Percentiles rank a stretch among this genome's conserved stretches.
Conservation (phyloP, 1,140 invertebrate species). For the Lepidurus couesii region DNA sequence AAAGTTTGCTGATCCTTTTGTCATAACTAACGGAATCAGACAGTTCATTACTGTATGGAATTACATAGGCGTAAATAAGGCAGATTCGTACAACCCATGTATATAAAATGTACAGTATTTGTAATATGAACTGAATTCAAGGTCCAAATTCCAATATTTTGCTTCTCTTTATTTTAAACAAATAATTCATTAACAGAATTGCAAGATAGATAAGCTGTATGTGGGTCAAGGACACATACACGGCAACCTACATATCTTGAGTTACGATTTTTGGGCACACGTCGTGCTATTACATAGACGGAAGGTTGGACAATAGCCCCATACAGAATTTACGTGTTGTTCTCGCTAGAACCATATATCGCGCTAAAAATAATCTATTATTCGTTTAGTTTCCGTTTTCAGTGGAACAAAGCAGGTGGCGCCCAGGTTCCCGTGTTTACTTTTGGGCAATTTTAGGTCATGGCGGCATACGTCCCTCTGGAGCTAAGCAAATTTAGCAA, state of each 20-base stretch:
- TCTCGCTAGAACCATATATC: too few relatives aligned
- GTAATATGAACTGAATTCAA: conserved; percentile 22
- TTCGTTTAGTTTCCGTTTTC: not conserved
- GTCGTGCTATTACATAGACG: too few relatives aligned
- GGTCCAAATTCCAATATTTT: not conserved
- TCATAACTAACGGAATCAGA: not conserved
- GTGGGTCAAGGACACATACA: too few relatives aligned
- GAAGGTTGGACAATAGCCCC: too few relatives aligned
- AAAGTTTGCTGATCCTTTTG: conserved; percentile 13
- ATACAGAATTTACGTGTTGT: too few relatives aligned
- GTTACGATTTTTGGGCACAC: too few relatives aligned
- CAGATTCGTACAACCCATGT: conserved; percentile 1
- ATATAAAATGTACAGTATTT: conserved; percentile 16
- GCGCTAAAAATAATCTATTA: not conserved
- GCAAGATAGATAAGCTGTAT: too few relatives aligned
- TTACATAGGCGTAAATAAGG: not conserved
- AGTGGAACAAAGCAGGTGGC: not conserved
- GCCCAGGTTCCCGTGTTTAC: not conserved
- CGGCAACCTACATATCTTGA: too few relatives aligned
- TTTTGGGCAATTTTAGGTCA: conserved; percentile 3
- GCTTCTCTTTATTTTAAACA: too few relatives aligned
- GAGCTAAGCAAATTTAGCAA: conserved; percentile 5
- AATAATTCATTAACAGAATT: too few relatives aligned
- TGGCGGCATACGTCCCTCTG: conserved; percentile 4
- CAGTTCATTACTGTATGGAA: conserved; percentile 3